Evolutionary conservation across 2,113 vertebrate species (phyloP), one percentile per base, ranked within the genome.

Genomic region (Petrocephalus microphthalmus): DNA sequence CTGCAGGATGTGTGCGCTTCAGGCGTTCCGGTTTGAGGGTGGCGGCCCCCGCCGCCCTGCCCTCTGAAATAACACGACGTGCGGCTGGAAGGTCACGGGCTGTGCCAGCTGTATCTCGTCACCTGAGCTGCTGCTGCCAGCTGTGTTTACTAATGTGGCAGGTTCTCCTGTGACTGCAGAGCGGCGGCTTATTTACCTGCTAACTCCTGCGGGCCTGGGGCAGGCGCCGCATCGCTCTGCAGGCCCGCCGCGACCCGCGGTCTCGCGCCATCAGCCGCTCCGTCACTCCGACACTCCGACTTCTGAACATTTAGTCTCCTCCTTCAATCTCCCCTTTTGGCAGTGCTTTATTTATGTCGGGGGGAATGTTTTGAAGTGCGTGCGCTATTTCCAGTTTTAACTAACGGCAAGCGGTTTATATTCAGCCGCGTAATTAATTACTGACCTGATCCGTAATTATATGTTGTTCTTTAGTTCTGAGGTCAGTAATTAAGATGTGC

Each of bases 401-500:
- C 52, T 56, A 54, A 54, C 84, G 56, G 3, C 52, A 29, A 52
- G 84, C 84, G 56, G 84, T 85, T 85, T 54, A 84, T 52, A 84
- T 45, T 84, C 82, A 51, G n/a, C 25, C 56, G 25, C 84, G 37
- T 54, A 54, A 85, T 85, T 29, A 85, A 85, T 85, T 85, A 29
- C 22, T 37, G 52, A 49, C 84, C 84, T 85, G 10, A n/a, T 85
- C 52, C 33, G 25, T 85, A 85, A 85, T 85, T 56, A 85, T 85
- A 52, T 54, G 49, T 54, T 54, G 84, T 85, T 85, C 52, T 85
- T 56, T 20, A 47, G 82, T 84, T 52, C 82, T 49, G 25, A 85
- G 84, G 84, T 85, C 84, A 85, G 52, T 85, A 85, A 56, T 85
- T 54, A 85, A 85, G 84, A 85, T 85, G 84, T 85, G 47, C 22